These are phyloP conservation scores for Centropus bengalensis DNA, from an alignment of 2,113 vertebrate genomes.

Conservation along the genomic window DNA sequence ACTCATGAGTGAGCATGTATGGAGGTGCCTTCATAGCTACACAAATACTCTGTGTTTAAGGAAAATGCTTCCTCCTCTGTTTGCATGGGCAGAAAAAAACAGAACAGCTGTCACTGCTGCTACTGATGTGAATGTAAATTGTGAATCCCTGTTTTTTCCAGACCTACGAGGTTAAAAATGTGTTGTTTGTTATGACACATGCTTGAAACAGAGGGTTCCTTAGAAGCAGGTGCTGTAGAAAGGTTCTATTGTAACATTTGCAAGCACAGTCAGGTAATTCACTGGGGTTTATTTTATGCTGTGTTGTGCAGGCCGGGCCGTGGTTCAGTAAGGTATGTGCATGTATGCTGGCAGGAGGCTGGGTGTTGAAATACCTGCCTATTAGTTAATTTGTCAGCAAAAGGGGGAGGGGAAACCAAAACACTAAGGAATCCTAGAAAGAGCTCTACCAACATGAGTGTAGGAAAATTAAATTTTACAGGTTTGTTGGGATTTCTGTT, in stretches of 20 bases:
- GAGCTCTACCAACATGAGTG: background rate
- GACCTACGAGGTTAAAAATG: background rate
- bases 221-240: background rate
- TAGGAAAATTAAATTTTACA: background rate
- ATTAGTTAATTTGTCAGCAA: background rate
- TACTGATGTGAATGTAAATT: slow-evolving; percentile 9
- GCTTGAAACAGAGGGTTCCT: background rate
- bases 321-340: background rate
- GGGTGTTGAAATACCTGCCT: background rate
- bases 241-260: background rate
- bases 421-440: background rate
- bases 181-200: background rate
- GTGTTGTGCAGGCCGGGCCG: background rate
- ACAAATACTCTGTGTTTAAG: background rate
- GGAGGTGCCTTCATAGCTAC: background rate
- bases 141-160: background rate
- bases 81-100: background rate
- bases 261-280: background rate
- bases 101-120: slow-evolving; percentile 12
- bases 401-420: background rate
- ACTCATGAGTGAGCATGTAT: background rate
- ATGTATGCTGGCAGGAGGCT: background rate
- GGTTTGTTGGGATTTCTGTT: background rate
- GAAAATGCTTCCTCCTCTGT: slow-evolving; percentile 9
- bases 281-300: background rate